Conservation (phyloP, 2,797 vertebrate species). For the Miichthys miiuy region DNA sequence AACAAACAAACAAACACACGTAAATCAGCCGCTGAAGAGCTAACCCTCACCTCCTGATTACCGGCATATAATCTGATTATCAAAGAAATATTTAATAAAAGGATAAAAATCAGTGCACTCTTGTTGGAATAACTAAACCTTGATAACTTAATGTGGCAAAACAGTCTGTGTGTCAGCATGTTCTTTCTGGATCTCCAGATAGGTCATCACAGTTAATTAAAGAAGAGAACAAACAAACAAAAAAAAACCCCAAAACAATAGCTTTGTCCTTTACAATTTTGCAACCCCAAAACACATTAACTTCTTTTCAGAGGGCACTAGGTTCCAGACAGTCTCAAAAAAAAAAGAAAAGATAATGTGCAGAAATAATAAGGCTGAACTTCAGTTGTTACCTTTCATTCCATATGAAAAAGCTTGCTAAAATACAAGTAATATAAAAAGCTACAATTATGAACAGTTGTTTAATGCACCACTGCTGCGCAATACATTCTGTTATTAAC, state of each 20-base stretch:
- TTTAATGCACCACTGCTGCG: neutral
- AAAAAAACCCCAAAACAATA: slow-evolving; percentile 1
- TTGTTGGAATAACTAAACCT: slow-evolving; percentile 10
- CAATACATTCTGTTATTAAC: neutral
- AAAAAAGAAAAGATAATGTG: slow-evolving; percentile 2
- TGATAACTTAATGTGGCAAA: neutral
- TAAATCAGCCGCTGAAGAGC: slow-evolving; percentile 34
- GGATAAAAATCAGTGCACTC: neutral
- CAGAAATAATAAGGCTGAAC: slow-evolving; percentile 26
- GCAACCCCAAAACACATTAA: slow-evolving; percentile 4
- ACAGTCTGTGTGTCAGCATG: neutral
- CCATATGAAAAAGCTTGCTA: neutral
- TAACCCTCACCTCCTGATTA: neutral
- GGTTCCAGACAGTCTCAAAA: neutral
- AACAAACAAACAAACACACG: slow-evolving; percentile 52
- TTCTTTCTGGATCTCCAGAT: neutral
- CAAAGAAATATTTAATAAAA: neutral
- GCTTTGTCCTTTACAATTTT: neutral
- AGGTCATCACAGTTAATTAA: neutral
- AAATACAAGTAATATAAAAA: slow-evolving; percentile 3
- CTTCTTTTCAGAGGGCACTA: neutral
- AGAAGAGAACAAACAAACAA: neutral
- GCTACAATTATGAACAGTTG: neutral
- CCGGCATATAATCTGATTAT: neutral
- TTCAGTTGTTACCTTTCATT: neutral